Evolutionary conservation across 2,797 vertebrate species (phyloP).

Genomic region (Ctenosaura bakeri): DNA sequence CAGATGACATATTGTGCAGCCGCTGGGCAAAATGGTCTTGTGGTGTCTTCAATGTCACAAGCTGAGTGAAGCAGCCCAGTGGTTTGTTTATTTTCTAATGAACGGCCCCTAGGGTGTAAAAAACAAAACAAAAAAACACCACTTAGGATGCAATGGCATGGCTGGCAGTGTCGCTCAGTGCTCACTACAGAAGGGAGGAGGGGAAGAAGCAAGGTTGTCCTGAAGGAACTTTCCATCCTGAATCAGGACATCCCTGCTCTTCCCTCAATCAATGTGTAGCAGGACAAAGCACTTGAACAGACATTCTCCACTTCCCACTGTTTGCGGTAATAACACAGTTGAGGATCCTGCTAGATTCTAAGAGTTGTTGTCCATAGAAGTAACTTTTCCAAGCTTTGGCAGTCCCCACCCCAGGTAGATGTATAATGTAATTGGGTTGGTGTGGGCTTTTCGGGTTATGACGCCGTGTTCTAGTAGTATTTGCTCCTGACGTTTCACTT

Average conservation of each 20-base stretch:
- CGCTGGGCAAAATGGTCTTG: neutral
- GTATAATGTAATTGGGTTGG: neutral
- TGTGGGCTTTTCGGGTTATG: too few relatives aligned
- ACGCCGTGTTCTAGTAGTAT: too few relatives aligned
- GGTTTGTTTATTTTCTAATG: too few relatives aligned
- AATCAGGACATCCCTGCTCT: neutral
- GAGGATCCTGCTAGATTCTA: neutral
- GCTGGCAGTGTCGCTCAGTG: neutral
- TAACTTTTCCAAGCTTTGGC: neutral
- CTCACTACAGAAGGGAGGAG: neutral
- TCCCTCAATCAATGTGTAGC: neutral
- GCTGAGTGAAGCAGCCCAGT: neutral
- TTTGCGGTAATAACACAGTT: too few relatives aligned
- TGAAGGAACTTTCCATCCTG: too few relatives aligned
- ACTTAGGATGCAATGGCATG: neutral
- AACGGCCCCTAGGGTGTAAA: neutral
- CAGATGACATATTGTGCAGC: neutral
- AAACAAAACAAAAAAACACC: too few relatives aligned
- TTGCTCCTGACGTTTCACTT: too few relatives aligned
- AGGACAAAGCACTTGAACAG: neutral
- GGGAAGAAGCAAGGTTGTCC: neutral
- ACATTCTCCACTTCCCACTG: too few relatives aligned
- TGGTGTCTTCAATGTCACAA: neutral
- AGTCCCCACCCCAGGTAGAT: neutral
- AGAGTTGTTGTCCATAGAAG: neutral